Percentiles rank a stretch among this genome's conserved stretches.
These are phyloP conservation scores for Axinella damicornis DNA, from an alignment of 37 sponge, comb jelly and placozoan species.

Conservation along the genomic window DNA sequence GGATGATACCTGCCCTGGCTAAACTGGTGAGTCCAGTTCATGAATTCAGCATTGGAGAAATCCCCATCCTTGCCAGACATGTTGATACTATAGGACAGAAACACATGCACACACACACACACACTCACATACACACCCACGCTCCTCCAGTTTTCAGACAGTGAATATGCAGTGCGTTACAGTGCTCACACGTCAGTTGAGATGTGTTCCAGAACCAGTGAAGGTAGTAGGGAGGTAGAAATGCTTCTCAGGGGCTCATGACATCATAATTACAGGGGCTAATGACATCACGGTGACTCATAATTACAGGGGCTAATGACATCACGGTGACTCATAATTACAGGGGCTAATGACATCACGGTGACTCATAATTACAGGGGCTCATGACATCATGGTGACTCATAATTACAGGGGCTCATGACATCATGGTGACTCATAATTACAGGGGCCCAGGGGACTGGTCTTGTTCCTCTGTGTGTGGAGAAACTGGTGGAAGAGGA, in stretches of 20 bases:
- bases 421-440: too few species aligned
- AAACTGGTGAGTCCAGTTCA: slow-evolving; percentile 45
- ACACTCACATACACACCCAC: not conserved
- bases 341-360: slow-evolving; percentile 59
- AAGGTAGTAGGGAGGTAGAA: slow-evolving; percentile 28
- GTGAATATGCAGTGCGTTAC: slow-evolving; percentile 34
- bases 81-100: too few species aligned
- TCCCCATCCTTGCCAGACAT: too few species aligned
- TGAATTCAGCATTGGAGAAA: not conserved
- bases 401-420: too few species aligned
- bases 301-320: not conserved
- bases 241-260: not conserved
- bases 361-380: too few species aligned
- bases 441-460: slow-evolving; percentile 53
- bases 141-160: slow-evolving; percentile 61
- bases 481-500: slow-evolving; percentile 55
- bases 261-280: too few species aligned
- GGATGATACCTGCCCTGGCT: slow-evolving; percentile 47
- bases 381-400: too few species aligned
- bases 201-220: slow-evolving; percentile 59
- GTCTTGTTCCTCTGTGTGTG: slow-evolving; percentile 62
- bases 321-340: too few species aligned
- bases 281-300: too few species aligned
- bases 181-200: slow-evolving; percentile 66
- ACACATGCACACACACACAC: too few species aligned